Percentiles rank a stretch among this genome's conserved stretches.
These are phyloP conservation scores for Brachyistius frenatus DNA, from an alignment of 2,113 vertebrate species.

Conservation along the genomic window DNA sequence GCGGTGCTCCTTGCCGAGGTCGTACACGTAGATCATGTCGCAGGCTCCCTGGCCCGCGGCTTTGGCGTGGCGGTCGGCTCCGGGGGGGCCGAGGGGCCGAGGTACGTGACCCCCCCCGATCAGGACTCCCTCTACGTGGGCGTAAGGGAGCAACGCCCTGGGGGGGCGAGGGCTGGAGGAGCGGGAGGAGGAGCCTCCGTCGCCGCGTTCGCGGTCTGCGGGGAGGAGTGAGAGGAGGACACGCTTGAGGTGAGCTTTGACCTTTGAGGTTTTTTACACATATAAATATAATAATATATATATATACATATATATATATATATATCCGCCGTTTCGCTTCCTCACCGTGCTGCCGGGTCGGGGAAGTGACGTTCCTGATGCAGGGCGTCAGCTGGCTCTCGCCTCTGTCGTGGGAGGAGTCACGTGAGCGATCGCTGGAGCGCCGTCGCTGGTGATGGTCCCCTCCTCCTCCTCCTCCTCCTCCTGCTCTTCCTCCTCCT, in stretches of 20 bases:
- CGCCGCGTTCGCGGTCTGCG: slow-evolving; percentile 91
- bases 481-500: not conserved
- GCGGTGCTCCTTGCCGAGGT: slow-evolving; percentile 88
- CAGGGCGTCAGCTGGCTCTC: slow-evolving; percentile 97
- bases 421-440: slow-evolving; percentile 94
- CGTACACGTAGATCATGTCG: slow-evolving; percentile 95
- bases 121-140: slow-evolving; percentile 56
- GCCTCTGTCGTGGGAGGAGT: slow-evolving; percentile 94
- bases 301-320: too few relatives aligned
- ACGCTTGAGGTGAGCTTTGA: too few relatives aligned
- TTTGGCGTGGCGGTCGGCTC: slow-evolving; percentile 85
- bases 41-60: slow-evolving; percentile 77
- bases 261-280: too few relatives aligned
- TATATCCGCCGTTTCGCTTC: not conserved
- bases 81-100: slow-evolving; percentile 78
- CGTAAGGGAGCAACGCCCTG: slow-evolving; percentile 57
- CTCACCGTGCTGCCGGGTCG: slow-evolving; percentile 95
- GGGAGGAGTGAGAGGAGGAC: not conserved
- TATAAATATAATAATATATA: too few relatives aligned
- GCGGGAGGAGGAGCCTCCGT: slow-evolving; percentile 89
- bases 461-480: slow-evolving; percentile 71
- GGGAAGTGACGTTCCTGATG: slow-evolving; percentile 97
- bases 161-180: slow-evolving; percentile 80
- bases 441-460: slow-evolving; percentile 89
- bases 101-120: slow-evolving; percentile 48